These are phyloP conservation scores for Elgaria multicarinata DNA, from an alignment of 2,113 vertebrate species.

Conservation along the genomic window DNA sequence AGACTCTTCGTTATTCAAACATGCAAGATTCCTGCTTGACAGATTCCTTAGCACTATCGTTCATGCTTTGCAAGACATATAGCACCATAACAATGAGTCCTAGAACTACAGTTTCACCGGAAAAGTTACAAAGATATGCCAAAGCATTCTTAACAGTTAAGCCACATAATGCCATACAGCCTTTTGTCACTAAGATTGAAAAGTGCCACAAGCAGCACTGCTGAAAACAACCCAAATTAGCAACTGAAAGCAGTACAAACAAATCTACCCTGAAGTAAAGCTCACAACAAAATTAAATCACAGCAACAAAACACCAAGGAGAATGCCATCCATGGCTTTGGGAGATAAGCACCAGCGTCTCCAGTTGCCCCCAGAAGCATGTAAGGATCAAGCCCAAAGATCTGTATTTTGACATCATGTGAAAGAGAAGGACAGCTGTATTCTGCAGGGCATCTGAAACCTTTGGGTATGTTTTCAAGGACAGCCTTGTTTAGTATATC, in stretches of 20 bases:
- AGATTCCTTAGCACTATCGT: neutral
- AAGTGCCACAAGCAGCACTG: neutral
- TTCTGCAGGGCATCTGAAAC: neutral
- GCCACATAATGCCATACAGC: neutral
- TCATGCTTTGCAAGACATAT: neutral
- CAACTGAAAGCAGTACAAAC: slow-evolving; percentile 14
- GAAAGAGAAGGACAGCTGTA: slow-evolving; percentile 7
- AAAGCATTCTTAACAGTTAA: neutral
- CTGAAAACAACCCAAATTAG: slow-evolving; percentile 6
- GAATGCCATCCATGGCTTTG: neutral
- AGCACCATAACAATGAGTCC: neutral
- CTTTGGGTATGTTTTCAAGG: neutral
- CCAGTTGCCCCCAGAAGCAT: neutral
- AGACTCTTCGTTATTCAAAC: neutral
- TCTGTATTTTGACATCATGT: neutral
- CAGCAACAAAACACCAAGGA: neutral
- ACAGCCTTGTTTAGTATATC: neutral
- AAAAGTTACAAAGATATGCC: neutral
- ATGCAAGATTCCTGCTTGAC: neutral
- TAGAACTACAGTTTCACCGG: neutral
- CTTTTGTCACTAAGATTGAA: neutral
- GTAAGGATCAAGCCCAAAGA: neutral
- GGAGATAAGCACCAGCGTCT: neutral
- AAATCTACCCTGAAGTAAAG: neutral
- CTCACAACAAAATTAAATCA: neutral